A percentile compares a stretch with the other conserved stretches of the same genome.
Conservation (phyloP, 2,888 invertebrate genomes). For the Ecliptopera silaceata region DNA sequence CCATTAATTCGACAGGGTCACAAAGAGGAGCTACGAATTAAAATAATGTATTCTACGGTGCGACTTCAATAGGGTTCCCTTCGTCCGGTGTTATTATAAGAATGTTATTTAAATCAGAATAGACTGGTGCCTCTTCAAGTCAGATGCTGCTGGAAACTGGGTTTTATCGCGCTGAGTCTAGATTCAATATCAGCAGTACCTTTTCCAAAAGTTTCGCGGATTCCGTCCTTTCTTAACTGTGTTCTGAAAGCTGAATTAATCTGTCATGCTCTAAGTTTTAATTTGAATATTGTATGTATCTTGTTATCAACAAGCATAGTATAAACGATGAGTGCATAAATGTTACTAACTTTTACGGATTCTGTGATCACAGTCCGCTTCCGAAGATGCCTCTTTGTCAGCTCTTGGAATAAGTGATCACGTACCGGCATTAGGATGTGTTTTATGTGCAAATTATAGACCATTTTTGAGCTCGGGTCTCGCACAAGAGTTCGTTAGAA, state of each 20-base stretch:
- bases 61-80: conserved; percentile 78
- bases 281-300: conserved; percentile 3
- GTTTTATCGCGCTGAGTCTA: neutral
- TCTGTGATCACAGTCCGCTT: conserved; percentile 56
- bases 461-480: conserved; percentile 76
- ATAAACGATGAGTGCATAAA: neutral
- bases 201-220: neutral
- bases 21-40: conserved; percentile 82
- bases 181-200: neutral
- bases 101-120: conserved; percentile 80
- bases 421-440: conserved; percentile 80
- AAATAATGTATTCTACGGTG: conserved; percentile 78
- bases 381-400: conserved; percentile 79
- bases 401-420: conserved; percentile 77
- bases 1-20: conserved; percentile 82
- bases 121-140: conserved; percentile 6
- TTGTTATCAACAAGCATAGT: neutral
- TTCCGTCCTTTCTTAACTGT: neutral
- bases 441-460: conserved; percentile 83
- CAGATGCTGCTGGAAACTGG: conserved; percentile 2
- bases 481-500: conserved; percentile 77
- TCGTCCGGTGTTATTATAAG: conserved; percentile 81
- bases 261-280: neutral
- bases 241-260: neutral
- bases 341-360: neutral